Evolutionary conservation across 2,113 vertebrate species (phyloP).

Genomic region (Cyprinodon brontotheroides): DNA sequence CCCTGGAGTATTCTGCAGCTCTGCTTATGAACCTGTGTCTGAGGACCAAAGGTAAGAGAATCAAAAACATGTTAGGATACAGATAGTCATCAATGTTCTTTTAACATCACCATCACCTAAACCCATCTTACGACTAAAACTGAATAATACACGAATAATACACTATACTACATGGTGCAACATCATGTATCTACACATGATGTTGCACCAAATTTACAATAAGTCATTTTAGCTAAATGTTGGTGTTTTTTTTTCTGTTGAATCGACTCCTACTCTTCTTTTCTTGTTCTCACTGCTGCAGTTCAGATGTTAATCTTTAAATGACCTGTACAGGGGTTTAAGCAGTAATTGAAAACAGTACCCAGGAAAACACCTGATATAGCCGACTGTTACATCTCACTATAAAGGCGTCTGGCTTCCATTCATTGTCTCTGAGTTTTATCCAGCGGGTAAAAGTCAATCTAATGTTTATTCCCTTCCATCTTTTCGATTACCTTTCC

Average conservation of each 20-base stretch:
- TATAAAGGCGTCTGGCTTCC: too few relatives aligned
- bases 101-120: neutral
- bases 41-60: slow-evolving; percentile 84
- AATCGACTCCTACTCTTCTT: neutral
- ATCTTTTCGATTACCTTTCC: too few relatives aligned
- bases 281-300: neutral
- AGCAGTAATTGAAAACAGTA: neutral
- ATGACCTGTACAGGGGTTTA: neutral
- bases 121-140: neutral
- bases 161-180: too few relatives aligned
- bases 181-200: neutral
- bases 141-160: too few relatives aligned
- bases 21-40: slow-evolving; percentile 97
- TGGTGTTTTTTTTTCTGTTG: neutral
- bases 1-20: slow-evolving; percentile 87
- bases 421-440: too few relatives aligned
- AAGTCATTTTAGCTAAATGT: neutral
- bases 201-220: neutral
- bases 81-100: neutral
- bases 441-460: too few relatives aligned
- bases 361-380: neutral
- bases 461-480: too few relatives aligned
- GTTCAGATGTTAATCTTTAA: neutral
- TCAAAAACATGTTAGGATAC: slow-evolving; percentile 34
- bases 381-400: too few relatives aligned